Evolutionary conservation across 2,888 invertebrate species (phyloP).

Genomic region (Mythimna pallens): DNA sequence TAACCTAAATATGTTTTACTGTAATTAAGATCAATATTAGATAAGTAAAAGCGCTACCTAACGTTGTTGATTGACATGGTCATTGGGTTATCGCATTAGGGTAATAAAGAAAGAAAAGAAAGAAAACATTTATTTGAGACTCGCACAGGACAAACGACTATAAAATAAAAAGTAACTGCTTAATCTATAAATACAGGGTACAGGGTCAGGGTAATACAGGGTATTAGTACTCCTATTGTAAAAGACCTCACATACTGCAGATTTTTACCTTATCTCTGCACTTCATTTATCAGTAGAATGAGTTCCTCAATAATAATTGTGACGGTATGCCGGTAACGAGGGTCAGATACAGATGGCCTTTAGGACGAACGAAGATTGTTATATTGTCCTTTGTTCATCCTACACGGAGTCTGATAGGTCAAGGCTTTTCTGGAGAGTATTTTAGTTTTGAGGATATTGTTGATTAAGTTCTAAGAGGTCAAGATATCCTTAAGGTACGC

Average conservation of each 20-base stretch:
- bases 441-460: not conserved
- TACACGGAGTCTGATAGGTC: not conserved
- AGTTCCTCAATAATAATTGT: conserved; percentile 45
- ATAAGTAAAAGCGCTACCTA: conserved; percentile 46
- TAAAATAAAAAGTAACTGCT: too few relatives aligned
- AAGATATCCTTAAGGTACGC: too few relatives aligned
- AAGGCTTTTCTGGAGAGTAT: conserved; percentile 13
- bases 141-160: too few relatives aligned
- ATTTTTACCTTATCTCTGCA: conserved; percentile 19
- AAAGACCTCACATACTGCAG: conserved; percentile 31
- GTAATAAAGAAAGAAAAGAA: too few relatives aligned
- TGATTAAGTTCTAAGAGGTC: not conserved
- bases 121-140: too few relatives aligned
- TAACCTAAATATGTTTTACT: conserved; percentile 40
- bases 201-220: conserved; percentile 45
- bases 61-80: conserved; percentile 55
- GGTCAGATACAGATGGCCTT: conserved; percentile 43
- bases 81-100: conserved; percentile 51
- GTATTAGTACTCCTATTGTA: conserved; percentile 20
- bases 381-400: conserved; percentile 32
- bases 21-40: conserved; percentile 61
- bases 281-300: conserved; percentile 17
- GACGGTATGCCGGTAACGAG: conserved; percentile 20
- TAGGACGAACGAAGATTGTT: conserved; percentile 17
- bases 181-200: too few relatives aligned